Evolutionary conservation across 2,797 vertebrate genomes (phyloP).

Genomic region (Neosilurus mollespiculum): DNA sequence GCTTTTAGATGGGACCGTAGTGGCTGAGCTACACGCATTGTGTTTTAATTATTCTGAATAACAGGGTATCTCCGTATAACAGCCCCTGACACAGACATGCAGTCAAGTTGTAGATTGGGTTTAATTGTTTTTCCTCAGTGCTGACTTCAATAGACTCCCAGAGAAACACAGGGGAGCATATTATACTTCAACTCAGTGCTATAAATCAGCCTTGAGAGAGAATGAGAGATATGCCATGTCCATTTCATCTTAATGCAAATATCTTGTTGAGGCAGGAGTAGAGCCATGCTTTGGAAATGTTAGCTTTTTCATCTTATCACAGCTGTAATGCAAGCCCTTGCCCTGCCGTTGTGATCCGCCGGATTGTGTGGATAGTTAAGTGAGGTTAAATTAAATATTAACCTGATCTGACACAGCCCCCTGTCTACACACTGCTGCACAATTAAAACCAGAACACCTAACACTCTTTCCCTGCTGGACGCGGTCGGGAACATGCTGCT

Average conservation of each 20-base stretch:
- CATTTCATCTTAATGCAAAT: conserved; percentile 8
- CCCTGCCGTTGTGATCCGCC: conserved; percentile 52
- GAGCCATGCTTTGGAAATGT: conserved; percentile 45
- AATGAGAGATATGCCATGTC: conserved; percentile 4
- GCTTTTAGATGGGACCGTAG: conserved; percentile 40
- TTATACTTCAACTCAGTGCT: neutral
- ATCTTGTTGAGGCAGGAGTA: conserved; percentile 42
- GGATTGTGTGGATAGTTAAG: conserved; percentile 69
- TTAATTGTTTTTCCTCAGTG: conserved; percentile 57
- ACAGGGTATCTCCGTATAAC: conserved; percentile 47
- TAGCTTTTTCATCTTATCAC: conserved; percentile 52
- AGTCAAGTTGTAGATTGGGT: conserved; percentile 51
- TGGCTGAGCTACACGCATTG: conserved; percentile 32
- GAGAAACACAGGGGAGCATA: conserved; percentile 4
- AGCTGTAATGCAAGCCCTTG: conserved; percentile 55
- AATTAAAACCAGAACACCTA: conserved; percentile 91
- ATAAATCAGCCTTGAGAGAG: conserved; percentile 14
- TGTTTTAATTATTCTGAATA: conserved; percentile 55
- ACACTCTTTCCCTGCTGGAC: conserved; percentile 86
- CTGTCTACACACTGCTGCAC: conserved; percentile 63
- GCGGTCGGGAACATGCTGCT: conserved; percentile 89
- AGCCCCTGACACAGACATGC: conserved; percentile 52
- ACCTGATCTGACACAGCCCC: conserved; percentile 81
- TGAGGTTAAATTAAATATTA: conserved; percentile 84
- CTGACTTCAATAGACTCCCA: conserved; percentile 43